Conservation (phyloP, 2,797 vertebrate species). For the Oreochromis grahami region DNA sequence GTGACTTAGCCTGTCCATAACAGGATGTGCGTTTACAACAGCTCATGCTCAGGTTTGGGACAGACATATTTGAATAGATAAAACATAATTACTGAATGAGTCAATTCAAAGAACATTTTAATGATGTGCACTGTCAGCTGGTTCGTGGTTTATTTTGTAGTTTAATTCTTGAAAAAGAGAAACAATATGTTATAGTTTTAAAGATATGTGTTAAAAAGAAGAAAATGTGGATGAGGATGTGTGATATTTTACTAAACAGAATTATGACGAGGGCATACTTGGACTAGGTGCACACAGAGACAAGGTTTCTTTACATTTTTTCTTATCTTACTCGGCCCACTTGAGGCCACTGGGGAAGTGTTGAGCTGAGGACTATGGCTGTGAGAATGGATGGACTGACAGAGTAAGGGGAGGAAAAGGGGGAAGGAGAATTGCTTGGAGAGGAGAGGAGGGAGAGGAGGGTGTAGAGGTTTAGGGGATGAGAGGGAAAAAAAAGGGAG, state of each 20-base stretch:
- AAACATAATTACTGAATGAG: not conserved
- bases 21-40: not conserved
- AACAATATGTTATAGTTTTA: not conserved
- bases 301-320: not conserved
- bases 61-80: not conserved
- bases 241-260: not conserved
- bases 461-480: conserved; percentile 48
- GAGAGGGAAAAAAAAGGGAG: conserved; percentile 47
- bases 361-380: conserved; percentile 16
- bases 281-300: not conserved
- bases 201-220: not conserved
- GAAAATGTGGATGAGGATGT: not conserved
- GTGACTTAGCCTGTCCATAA: not conserved
- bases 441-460: conserved; percentile 13
- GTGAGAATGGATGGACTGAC: conserved; percentile 44
- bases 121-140: not conserved
- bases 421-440: conserved; percentile 7
- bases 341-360: conserved; percentile 21
- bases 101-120: not conserved
- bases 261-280: not conserved
- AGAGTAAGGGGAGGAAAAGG: not conserved
- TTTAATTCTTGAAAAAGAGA: not conserved
- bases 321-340: not conserved
- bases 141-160: not conserved
- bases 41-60: not conserved